Percentiles rank a stretch among this genome's conserved stretches.
phyloP scores from a whole-genome alignment of 1,140 invertebrate genomes.

The Epicauta chinensis region DNA sequence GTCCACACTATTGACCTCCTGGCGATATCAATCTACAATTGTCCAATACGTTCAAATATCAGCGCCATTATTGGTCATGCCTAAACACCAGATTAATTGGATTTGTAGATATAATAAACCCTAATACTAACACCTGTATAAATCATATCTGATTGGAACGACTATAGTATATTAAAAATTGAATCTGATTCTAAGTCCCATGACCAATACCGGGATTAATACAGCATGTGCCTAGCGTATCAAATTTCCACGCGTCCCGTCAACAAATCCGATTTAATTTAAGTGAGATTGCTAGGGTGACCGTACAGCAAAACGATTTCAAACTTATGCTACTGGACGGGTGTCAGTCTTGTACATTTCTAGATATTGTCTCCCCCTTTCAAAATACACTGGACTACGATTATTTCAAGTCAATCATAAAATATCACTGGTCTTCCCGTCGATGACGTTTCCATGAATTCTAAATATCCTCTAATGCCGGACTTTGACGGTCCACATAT shows the following conservation, averaged over 20 bases:
- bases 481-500: background rate
- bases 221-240: constrained; percentile 20
- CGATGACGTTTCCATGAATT: constrained; percentile 38
- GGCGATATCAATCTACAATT: constrained; percentile 6
- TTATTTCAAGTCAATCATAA: constrained; percentile 37
- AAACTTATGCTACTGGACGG: too few species aligned
- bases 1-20: constrained; percentile 5
- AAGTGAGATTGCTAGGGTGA: constrained; percentile 32
- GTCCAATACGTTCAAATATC: background rate
- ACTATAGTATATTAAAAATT: constrained; percentile 40
- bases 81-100: too few species aligned
- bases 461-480: constrained; percentile 13
- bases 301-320: background rate
- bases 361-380: constrained; percentile 9
- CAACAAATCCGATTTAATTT: constrained; percentile 35
- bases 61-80: background rate
- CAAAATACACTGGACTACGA: constrained; percentile 13
- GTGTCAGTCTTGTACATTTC: constrained; percentile 1
- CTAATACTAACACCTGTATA: constrained; percentile 9
- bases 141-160: constrained; percentile 39
- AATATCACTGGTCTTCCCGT: constrained; percentile 33
- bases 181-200: constrained; percentile 37
- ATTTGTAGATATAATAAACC: too few species aligned
- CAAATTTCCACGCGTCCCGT: constrained; percentile 29
- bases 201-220: constrained; percentile 40